Base-by-base conservation (phyloP, 2,797 vertebrate species). In the Catharus ustulatus region DNA sequence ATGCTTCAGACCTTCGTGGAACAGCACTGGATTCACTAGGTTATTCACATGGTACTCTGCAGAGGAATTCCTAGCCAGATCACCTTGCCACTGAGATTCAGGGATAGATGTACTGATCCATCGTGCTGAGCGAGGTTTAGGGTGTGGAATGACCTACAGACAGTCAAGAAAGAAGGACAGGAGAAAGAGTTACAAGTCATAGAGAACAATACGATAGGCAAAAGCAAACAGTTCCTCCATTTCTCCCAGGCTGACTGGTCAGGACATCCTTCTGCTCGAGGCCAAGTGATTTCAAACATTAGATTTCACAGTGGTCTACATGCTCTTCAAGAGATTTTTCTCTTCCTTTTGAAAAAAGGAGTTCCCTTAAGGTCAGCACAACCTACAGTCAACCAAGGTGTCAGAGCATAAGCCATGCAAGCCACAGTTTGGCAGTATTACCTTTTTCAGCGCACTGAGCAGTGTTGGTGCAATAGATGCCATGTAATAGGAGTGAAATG, bases 71-170 rank as follows among this genome's bases (percentile, higher is more conserved):
- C 95, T 97, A 6, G 99, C 99, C 87, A 99, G 96, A 38, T 98
- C 96, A 74, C 97, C 97, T 29, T 97, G 97, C 99, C 99, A 99
- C 26, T 99, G 98, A 20, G 97, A 87, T 96, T 99, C 98, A 2
- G 98, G 98, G 90, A 99, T 99, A 78, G 99, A 99, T 19, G 99
- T 99, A 97, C 99, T 99, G 92, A 99, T 96, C 99, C 99, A 99
- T 46, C 99, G 98, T 3, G 98, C 12, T 0, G 99, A 98, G 23
- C 99, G 99, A 24, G 86, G 92, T 59, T 94, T 97, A 0, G 99
- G 99, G 42, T 84, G 93, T 87, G 97, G 98, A 94, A 99, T 99
- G 79, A 99, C 98, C 99, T 99, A 85, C 22, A 59, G 72, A 40
- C 7, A 75, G 68, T 11, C 8, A 51, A 43, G 15, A 12, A 67